Base-by-base conservation (phyloP, 2,797 vertebrate genomes). In the Adrianichthys oophorus region DNA sequence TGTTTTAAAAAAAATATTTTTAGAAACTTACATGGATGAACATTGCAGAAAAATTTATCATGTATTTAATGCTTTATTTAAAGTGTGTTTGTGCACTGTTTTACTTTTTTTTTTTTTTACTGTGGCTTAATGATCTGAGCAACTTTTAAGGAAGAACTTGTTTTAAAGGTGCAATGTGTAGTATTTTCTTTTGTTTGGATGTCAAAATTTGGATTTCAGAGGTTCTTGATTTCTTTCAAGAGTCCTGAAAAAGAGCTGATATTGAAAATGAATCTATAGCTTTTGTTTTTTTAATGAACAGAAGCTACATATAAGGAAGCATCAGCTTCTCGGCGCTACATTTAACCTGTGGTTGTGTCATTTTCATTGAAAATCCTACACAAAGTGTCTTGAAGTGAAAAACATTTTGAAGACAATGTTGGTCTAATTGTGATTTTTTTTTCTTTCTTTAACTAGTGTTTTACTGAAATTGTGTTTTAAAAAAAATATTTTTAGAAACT, bases 81-180 rank as follows among this genome's bases (percentile, higher is more conserved):
- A n/a, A n/a, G n/a, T n/a, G n/a, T n/a, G n/a, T n/a, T n/a, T 65
- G 74, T 85, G 68, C 59, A 67, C 65, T 43, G 62, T 78, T 84
- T 60, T 51, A 74, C 55, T 14, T 42, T 62, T 63, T 75, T 32
- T 29, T 29, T 7, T 10, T 32, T 32, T 79, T 78, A 46, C 65
- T 74, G 76, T 80, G 56, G 67, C 70, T 72, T 55, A 68, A 59
- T 54, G 26, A 76, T 72, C 64, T 60, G 62, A 72, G 51, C 70
- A 70, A 50, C 63, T 53, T 59, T 46, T 24, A 57, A 72, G 51
- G 49, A 57, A 41, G 60, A 75, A 72, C 57, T 50, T 54, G 23
- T 67, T 69, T 83, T 78, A 82, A 88, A 89, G 83, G 87, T 90
- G 85, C 82, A 85, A 86, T 83, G 85, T 86, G 82, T 84, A 81